Conservation (phyloP, 2,113 vertebrate genomes). For the Pterophyllum scalare region DNA sequence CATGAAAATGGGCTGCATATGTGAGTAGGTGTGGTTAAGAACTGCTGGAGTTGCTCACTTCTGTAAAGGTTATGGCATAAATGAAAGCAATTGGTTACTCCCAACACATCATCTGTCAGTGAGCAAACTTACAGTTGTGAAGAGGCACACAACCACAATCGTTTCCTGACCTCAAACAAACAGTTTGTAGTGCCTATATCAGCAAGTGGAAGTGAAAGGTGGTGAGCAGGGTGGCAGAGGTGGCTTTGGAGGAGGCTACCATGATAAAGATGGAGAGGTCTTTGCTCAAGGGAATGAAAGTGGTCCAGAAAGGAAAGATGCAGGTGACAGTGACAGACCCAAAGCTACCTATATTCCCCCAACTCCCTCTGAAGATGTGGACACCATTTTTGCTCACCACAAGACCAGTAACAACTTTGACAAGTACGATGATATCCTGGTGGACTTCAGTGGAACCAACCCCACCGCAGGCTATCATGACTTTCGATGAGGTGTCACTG, state of each 20-base stretch:
- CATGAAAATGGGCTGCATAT: not conserved
- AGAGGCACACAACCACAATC: not conserved
- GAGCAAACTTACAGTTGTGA: not conserved
- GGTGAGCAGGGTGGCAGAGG: too few species aligned
- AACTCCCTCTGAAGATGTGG: slow-evolving; percentile 87
- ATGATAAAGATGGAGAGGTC: too few species aligned
- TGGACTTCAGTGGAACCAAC: slow-evolving; percentile 88
- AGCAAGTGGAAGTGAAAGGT: not conserved
- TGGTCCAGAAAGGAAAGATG: too few species aligned
- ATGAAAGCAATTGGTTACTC: not conserved
- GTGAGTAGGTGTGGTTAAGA: not conserved
- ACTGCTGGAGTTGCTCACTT: not conserved
- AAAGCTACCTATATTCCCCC: too few species aligned
- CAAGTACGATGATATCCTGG: slow-evolving; percentile 91
- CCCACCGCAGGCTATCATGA: slow-evolving; percentile 86
- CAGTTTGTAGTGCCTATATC: not conserved
- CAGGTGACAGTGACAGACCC: too few species aligned
- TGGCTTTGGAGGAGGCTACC: too few species aligned
- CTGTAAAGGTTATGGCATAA: not conserved
- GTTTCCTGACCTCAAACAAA: not conserved
- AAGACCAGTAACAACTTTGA: slow-evolving; percentile 92
- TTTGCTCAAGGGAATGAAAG: too few species aligned
- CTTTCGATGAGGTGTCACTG: slow-evolving; percentile 87
- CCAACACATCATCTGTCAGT: not conserved
- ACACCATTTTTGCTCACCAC: slow-evolving; percentile 88